Conservation (phyloP, 2,113 vertebrate species). For the Nesoenas mayeri region DNA sequence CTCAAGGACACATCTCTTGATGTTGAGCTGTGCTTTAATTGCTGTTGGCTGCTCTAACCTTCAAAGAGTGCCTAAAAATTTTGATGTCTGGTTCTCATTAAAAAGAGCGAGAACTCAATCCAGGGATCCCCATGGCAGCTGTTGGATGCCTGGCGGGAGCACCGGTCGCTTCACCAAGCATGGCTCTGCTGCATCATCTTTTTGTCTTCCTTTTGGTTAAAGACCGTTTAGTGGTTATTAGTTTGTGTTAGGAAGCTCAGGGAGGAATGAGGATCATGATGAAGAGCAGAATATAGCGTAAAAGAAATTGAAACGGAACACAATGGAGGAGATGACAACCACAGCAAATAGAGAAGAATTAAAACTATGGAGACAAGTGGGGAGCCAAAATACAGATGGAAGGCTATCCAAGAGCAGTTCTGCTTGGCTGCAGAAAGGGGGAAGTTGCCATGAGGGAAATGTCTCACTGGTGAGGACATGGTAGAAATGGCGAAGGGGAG, state of each 20-base stretch:
- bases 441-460: neutral
- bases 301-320: neutral
- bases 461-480: neutral
- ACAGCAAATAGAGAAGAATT: neutral
- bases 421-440: neutral
- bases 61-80: neutral
- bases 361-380: neutral
- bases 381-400: neutral
- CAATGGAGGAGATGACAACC: neutral
- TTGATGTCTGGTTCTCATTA: conserved; percentile 8
- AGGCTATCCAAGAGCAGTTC: neutral
- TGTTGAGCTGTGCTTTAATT: neutral
- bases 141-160: neutral
- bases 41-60: neutral
- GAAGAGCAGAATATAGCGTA: neutral
- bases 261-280: neutral
- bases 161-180: neutral
- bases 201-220: neutral
- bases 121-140: neutral
- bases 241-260: neutral
- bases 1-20: neutral
- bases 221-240: neutral
- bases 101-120: neutral
- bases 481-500: neutral
- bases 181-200: neutral